These are phyloP conservation scores for Troides helena DNA, from an alignment of 2,888 invertebrate genomes.

Conservation along the genomic window DNA sequence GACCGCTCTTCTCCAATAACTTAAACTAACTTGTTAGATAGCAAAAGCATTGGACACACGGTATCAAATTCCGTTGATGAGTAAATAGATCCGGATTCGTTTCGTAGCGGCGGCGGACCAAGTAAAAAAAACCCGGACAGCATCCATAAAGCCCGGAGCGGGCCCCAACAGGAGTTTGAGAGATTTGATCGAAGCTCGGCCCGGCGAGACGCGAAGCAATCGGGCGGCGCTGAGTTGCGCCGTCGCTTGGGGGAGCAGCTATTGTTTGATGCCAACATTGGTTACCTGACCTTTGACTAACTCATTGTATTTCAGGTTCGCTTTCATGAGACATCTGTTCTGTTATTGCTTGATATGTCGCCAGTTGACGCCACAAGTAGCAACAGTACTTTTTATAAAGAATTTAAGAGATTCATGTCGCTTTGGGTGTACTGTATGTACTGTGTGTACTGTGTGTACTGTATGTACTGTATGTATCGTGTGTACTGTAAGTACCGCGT, in stretches of 20 bases:
- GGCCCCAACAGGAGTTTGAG: slow-evolving; percentile 30
- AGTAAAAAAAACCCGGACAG: slow-evolving; percentile 22
- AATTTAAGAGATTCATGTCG: too few relatives aligned
- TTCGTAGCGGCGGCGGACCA: slow-evolving; percentile 32
- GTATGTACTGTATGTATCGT: too few relatives aligned
- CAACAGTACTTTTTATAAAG: too few relatives aligned
- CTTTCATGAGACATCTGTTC: neutral
- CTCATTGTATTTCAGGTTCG: neutral
- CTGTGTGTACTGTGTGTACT: too few relatives aligned
- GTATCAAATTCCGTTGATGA: slow-evolving; percentile 18
- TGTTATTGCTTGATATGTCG: too few relatives aligned
- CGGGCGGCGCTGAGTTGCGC: slow-evolving; percentile 10
- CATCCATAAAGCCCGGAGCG: slow-evolving; percentile 27
- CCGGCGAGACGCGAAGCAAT: slow-evolving; percentile 25
- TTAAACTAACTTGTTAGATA: neutral
- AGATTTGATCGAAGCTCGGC: slow-evolving; percentile 1
- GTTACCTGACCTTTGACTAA: slow-evolving; percentile 13
- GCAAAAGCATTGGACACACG: slow-evolving; percentile 24
- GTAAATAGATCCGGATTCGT: slow-evolving; percentile 31
- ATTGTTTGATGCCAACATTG: slow-evolving; percentile 20
- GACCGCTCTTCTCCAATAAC: neutral
- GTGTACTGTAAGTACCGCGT: too few relatives aligned
- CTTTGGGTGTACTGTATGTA: too few relatives aligned
- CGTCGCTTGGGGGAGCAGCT: slow-evolving; percentile 9
- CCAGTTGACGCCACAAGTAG: too few relatives aligned